Evolutionary conservation across 1,140 invertebrate genomes (phyloP), one percentile per base, ranked within the genome.

Genomic region (Gyrodactylus bullatarudis): DNA sequence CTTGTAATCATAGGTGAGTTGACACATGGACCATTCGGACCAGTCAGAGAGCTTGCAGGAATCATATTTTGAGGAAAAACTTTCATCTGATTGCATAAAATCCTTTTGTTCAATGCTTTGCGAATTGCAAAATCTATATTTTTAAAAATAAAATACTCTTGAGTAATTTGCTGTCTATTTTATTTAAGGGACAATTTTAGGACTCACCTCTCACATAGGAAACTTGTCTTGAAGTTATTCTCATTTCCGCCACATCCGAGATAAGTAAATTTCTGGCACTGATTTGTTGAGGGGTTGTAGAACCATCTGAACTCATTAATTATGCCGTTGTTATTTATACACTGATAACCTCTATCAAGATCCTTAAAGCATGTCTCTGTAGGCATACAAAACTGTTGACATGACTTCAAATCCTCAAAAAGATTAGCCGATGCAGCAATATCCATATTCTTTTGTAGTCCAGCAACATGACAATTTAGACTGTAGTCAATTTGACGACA

Each of bases 211-310:
- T 76, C 20, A 74, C 78, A 78, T 20, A 77, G 75, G 70, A 76
- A 69, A 26, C 72, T 75, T 0, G 78, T 77, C 16, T 76, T 73
- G 79, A 87, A 87, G 76, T 84, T 84, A 82, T 87, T 87, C 69
- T 78, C 80, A 78, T 87, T 87, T 73, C 85, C 85, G 73, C 84
- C 83, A 76, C 86, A 86, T 71, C 85, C 85, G 1, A 85, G 84
- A 75, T 84, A 87, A 74, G 84, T 82, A 78, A 86, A 87, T 76
- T 83, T 78, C 26, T 82, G 77, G 76, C 86, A 86, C 74, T 81
- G 78, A 34, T 83, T 81, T 68, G 80, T 73, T 26, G 75, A 74
- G 1, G 82, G 77, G 78, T 87, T 84, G 77, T 79, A 85, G 77
- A 79, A 83, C 79, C 82, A 85, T 25, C 85, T 79, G 0, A 82